A percentile compares a stretch with the other conserved stretches of the same genome.
Evolutionary conservation across 2,113 vertebrate species (phyloP).

Genomic region (Catharus bicknelli): DNA sequence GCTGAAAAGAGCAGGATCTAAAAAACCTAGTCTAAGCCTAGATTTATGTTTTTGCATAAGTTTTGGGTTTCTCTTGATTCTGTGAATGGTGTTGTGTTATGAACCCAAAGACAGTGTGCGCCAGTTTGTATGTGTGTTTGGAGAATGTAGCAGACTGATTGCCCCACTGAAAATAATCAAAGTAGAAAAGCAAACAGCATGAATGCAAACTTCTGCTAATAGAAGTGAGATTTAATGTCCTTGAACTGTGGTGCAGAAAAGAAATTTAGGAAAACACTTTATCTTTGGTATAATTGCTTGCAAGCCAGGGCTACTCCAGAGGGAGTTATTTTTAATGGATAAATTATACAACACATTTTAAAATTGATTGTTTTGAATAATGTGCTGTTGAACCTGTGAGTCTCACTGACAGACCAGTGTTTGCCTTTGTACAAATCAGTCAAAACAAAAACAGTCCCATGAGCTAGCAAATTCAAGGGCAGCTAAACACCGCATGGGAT

Average conservation of each 20-base stretch:
- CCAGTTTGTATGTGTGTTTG: background rate
- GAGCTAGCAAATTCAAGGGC: constrained; percentile 23
- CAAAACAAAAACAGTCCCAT: background rate
- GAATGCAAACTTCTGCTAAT: constrained; percentile 19
- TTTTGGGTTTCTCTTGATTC: background rate
- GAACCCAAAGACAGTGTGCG: background rate
- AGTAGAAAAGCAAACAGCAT: background rate
- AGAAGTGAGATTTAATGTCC: constrained; percentile 12
- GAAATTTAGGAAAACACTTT: constrained; percentile 2
- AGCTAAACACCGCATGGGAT: background rate
- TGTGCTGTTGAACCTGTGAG: background rate
- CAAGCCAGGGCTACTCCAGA: background rate
- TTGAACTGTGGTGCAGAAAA: constrained; percentile 20
- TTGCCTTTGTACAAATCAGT: background rate
- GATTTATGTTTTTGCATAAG: background rate
- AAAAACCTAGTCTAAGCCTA: background rate
- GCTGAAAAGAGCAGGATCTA: background rate
- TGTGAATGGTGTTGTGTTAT: background rate
- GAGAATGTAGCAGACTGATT: background rate
- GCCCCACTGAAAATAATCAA: background rate
- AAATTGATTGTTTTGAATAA: constrained; percentile 7
- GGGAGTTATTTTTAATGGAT: constrained; percentile 3
- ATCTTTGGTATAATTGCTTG: constrained; percentile 11
- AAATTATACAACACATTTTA: background rate
- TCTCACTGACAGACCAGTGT: background rate